phyloP scores from a whole-genome alignment of 2,797 vertebrate genomes.

The Fistularia commersonii region DNA sequence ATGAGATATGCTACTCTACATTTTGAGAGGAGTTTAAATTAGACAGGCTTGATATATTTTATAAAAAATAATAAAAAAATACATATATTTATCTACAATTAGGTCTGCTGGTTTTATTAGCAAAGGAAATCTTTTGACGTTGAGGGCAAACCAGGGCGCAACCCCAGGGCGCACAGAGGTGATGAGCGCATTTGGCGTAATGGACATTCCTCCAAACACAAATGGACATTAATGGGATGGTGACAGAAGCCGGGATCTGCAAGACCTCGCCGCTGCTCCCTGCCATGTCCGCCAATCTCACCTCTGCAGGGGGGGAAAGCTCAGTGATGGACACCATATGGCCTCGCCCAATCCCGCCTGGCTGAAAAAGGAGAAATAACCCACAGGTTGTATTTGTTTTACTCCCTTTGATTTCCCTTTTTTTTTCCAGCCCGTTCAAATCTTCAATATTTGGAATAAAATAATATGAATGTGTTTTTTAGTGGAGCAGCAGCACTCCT shows the following conservation, averaged over 20 bases:
- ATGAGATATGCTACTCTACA: too few species aligned
- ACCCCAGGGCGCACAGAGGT: conserved; percentile 5
- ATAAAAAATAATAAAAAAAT: too few species aligned
- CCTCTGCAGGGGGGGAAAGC: conserved; percentile 38
- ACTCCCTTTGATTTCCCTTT: conserved; percentile 8
- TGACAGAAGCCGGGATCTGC: conserved; percentile 35
- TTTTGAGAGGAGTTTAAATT: too few species aligned
- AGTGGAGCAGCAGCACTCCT: too few species aligned
- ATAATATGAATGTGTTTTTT: too few species aligned
- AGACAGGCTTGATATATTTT: too few species aligned
- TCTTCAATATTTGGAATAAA: too few species aligned
- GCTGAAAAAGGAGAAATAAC: conserved; percentile 30
- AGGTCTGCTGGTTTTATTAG: too few species aligned
- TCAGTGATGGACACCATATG: conserved; percentile 41
- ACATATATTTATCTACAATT: too few species aligned
- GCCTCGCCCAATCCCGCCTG: conserved; percentile 36
- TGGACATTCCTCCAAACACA: conserved; percentile 33
- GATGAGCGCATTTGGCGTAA: conserved; percentile 18
- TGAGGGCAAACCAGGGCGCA: too few species aligned
- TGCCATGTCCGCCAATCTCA: conserved; percentile 42
- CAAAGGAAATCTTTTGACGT: too few species aligned
- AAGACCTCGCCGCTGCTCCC: conserved; percentile 18
- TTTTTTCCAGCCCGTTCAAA: too few species aligned
- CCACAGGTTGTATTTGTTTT: conserved; percentile 11
- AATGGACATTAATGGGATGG: conserved; percentile 37